Conservation (phyloP, 2,113 vertebrate genomes). For the Fregetta grallaria region DNA sequence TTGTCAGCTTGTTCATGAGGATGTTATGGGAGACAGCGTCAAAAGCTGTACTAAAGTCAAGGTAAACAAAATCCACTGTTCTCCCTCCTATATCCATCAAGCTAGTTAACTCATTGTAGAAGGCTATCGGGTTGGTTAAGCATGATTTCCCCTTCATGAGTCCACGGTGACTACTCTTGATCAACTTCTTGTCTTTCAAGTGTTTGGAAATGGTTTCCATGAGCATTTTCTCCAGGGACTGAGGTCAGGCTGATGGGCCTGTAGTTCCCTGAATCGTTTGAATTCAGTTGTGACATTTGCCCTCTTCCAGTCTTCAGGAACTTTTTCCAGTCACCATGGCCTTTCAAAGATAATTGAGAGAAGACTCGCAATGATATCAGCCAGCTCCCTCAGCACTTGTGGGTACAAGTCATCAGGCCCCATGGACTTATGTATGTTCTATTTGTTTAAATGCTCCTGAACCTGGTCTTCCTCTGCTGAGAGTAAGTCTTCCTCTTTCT, state of each 20-base stretch:
- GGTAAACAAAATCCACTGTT: neutral
- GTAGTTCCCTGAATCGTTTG: neutral
- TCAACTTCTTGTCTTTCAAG: neutral
- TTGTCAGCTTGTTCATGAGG: neutral
- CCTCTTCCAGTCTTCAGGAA: neutral
- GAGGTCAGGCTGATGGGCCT: neutral
- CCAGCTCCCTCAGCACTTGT: neutral
- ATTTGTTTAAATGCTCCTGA: neutral
- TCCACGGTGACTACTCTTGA: neutral
- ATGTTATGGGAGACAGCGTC: neutral
- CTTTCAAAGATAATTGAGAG: neutral
- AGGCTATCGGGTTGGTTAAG: neutral
- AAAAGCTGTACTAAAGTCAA: neutral
- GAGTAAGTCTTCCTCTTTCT: neutral
- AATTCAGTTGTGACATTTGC: neutral
- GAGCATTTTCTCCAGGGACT: neutral
- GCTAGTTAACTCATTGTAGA: neutral
- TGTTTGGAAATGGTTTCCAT: neutral
- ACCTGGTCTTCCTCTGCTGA: neutral
- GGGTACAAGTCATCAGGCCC: neutral
- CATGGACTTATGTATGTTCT: neutral
- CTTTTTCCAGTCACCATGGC: neutral
- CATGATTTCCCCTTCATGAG: neutral
- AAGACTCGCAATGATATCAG: neutral
- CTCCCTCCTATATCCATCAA: neutral